Conservation (phyloP, 2,888 invertebrate species). For the Phorcus lineatus region DNA sequence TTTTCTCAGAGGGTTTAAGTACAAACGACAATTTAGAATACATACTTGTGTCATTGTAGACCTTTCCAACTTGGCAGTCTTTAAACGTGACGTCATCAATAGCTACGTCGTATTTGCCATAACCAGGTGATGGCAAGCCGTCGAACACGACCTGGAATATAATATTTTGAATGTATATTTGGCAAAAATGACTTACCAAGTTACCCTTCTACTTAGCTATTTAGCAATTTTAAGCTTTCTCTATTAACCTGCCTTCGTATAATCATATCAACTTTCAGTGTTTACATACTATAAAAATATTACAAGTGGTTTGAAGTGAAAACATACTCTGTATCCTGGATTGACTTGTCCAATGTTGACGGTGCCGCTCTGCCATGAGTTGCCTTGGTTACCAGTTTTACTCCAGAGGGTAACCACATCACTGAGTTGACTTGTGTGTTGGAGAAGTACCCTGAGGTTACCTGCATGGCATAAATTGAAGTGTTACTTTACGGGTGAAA, state of each 20-base stretch:
- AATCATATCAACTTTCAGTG: too few species aligned
- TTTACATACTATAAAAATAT: too few species aligned
- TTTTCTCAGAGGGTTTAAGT: too few species aligned
- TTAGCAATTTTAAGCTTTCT: too few species aligned
- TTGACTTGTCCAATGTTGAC: conserved; percentile 64
- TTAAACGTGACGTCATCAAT: conserved; percentile 65
- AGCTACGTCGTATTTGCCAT: conserved; percentile 57
- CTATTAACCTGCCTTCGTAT: too few species aligned
- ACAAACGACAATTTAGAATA: too few species aligned
- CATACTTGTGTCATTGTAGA: conserved; percentile 52
- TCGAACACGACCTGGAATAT: conserved; percentile 54
- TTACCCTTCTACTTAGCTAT: too few species aligned
- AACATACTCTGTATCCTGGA: conserved; percentile 61
- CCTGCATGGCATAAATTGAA: conserved; percentile 37
- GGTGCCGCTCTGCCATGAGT: conserved; percentile 60
- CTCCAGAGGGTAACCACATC: conserved; percentile 53
- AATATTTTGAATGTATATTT: too few species aligned
- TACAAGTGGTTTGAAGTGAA: too few species aligned
- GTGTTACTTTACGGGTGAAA: not conserved
- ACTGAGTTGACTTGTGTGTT: conserved; percentile 45
- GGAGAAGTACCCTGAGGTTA: conserved; percentile 51
- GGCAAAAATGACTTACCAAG: too few species aligned
- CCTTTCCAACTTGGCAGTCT: conserved; percentile 56
- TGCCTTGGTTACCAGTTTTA: conserved; percentile 65
- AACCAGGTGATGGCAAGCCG: conserved; percentile 47